Base-by-base conservation (phyloP, 2,888 invertebrate genomes). In the Atrina japonica region DNA sequence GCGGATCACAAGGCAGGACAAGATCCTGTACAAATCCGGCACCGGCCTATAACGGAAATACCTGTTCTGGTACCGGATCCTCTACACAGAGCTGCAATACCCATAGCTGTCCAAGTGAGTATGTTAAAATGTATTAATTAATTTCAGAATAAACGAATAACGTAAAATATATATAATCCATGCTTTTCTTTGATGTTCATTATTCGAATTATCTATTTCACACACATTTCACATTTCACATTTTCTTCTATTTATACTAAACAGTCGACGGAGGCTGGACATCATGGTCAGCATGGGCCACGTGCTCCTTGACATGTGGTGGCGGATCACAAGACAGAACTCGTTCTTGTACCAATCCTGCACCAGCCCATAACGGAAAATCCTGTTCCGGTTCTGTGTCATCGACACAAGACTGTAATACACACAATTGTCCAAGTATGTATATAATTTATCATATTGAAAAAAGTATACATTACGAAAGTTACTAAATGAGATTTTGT, bases 191-290 rank as follows among this genome's bases (percentile, higher is more conserved):
- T 11, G 35, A 35, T 35, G 35, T 11, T 35, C 11, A 7, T 5
- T 35, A 35, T 11, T 35, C 35, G 11, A 35, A 35, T 47, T 7
- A 47, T 14, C 47, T 7, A 14, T 7, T 14, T 6, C 21, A 47
- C n/a, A 47, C n/a, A 47, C 5, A 47, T 47, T 14, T 21, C 47
- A 7, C 21, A 47, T 47, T 18, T 47, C 7, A 47, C 7, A n/a
- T 47, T n/a, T n/a, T 18, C n/a, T n/a, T n/a, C 47, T 47, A 47
- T 7, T 47, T n/a, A 47, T 47, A 16, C 21, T 21, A 9, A 47
- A 29, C 7, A 86, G 85, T 84, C 21, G 79, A 84, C 61, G 83
- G 86, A 21, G 67, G 68, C 3, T 85, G 80, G 79, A 49, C 43
- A 16, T 27, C 16, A 0, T 86, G 86, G 86, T 53, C 65, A 1